Evolutionary conservation across 2,888 invertebrate species (phyloP).

Genomic region (Eristalis arbustorum): DNA sequence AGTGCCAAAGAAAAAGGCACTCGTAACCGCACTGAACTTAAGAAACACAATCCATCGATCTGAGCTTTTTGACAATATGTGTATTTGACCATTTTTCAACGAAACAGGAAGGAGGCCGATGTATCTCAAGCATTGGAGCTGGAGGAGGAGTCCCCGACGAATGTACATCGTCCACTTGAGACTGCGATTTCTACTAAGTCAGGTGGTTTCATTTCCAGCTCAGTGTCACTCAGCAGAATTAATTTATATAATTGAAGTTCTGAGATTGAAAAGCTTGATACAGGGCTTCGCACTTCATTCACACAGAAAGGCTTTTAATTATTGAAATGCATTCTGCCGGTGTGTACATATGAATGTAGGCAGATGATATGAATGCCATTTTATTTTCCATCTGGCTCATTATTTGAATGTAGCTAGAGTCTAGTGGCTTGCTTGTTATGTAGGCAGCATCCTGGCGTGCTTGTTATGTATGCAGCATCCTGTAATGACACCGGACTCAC

Average conservation of each 20-base stretch:
- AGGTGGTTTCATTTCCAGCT: neutral
- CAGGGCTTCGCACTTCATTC: too few species aligned
- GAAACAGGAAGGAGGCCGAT: conserved; percentile 11
- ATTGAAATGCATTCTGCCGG: too few species aligned
- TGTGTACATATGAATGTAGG: too few species aligned
- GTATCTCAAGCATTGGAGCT: conserved; percentile 17
- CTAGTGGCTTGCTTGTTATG: too few species aligned
- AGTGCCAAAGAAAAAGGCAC: neutral
- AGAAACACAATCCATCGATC: neutral
- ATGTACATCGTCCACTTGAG: conserved; percentile 16
- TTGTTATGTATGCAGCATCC: too few species aligned
- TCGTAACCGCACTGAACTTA: neutral
- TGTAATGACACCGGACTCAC: too few species aligned
- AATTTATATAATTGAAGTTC: neutral
- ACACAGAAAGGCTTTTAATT: too few species aligned
- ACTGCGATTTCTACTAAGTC: neutral
- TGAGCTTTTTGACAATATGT: neutral
- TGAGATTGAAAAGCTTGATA: neutral
- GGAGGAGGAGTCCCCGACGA: conserved; percentile 15
- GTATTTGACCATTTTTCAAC: neutral
- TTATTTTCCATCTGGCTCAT: too few species aligned
- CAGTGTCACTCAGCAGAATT: neutral
- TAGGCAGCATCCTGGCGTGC: too few species aligned
- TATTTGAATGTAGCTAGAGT: too few species aligned
- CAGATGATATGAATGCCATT: too few species aligned